These are phyloP conservation scores for Hydriomena furcata DNA, from an alignment of 2,888 invertebrate species.

Conservation along the genomic window DNA sequence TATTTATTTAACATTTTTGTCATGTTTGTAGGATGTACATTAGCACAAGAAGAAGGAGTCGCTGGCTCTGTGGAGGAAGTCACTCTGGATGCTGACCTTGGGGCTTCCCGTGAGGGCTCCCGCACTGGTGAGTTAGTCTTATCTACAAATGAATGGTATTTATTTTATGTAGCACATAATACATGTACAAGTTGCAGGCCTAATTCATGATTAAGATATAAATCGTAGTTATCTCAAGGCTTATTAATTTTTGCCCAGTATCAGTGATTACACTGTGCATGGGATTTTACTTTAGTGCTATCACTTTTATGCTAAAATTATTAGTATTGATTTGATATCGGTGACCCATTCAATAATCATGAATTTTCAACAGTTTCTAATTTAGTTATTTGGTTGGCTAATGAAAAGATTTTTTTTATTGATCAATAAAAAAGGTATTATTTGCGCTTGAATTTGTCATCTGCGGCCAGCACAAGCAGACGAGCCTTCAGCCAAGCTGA, in stretches of 20 bases:
- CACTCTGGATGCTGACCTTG: conserved; percentile 90
- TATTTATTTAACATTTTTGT: background rate
- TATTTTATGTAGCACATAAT: too few relatives aligned
- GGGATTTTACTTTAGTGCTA: background rate
- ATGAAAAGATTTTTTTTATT: too few relatives aligned
- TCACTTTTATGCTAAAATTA: background rate
- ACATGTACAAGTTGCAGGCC: too few relatives aligned
- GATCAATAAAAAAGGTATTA: too few relatives aligned
- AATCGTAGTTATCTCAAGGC: conserved; percentile 8
- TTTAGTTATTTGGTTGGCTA: too few relatives aligned
- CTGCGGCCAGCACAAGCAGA: conserved; percentile 60
- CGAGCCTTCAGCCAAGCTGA: conserved; percentile 72
- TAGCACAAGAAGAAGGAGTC: conserved; percentile 45
- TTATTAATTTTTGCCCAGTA: background rate
- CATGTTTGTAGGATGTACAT: conserved; percentile 13
- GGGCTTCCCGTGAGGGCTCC: conserved; percentile 93
- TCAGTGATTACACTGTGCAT: conserved; percentile 8
- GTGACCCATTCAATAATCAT: too few relatives aligned
- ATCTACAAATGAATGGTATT: background rate
- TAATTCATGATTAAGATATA: background rate
- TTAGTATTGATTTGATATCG: too few relatives aligned
- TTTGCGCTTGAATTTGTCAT: conserved; percentile 28
- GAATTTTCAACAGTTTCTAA: too few relatives aligned
- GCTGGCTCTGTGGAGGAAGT: conserved; percentile 75
- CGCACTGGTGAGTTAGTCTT: conserved; percentile 88